A percentile compares a stretch with the other conserved stretches of the same genome.
These are phyloP conservation scores for Andrena chrysosceles DNA, from an alignment of 2,888 invertebrate genomes.

Conservation along the genomic window DNA sequence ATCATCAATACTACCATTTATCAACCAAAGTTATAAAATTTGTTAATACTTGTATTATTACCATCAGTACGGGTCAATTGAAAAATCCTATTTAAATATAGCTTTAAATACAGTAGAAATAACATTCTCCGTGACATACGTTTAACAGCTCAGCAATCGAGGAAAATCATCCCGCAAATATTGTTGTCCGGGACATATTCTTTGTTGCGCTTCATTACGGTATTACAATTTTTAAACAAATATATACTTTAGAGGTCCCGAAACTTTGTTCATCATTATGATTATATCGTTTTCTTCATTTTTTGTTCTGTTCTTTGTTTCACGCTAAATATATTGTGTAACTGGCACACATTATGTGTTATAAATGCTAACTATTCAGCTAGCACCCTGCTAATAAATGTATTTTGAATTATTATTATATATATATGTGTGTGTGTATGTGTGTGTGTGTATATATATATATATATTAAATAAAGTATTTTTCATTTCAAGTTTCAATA, in stretches of 20 bases:
- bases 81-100: constrained; percentile 80
- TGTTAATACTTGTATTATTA: constrained; percentile 79
- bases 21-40: constrained; percentile 76
- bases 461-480: constrained; percentile 62
- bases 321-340: constrained; percentile 56
- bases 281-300: constrained; percentile 59
- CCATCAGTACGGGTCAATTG: constrained; percentile 76
- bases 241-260: constrained; percentile 74
- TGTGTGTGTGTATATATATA: neutral
- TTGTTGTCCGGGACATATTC: constrained; percentile 55
- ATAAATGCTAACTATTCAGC: constrained; percentile 65
- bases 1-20: constrained; percentile 66
- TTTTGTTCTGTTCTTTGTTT: constrained; percentile 1
- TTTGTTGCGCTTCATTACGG: constrained; percentile 72
- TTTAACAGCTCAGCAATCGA: constrained; percentile 73
- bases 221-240: constrained; percentile 72
- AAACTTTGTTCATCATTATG: constrained; percentile 70
- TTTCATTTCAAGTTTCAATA: constrained; percentile 53
- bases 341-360: constrained; percentile 52
- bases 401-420: constrained; percentile 47
- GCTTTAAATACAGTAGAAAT: constrained; percentile 73
- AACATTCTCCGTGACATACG: constrained; percentile 72
- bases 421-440: too few species aligned
- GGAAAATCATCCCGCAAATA: constrained; percentile 61
- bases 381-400: constrained; percentile 67